Base-by-base conservation (phyloP, 2,888 invertebrate genomes). In the Thereva nobilitata region DNA sequence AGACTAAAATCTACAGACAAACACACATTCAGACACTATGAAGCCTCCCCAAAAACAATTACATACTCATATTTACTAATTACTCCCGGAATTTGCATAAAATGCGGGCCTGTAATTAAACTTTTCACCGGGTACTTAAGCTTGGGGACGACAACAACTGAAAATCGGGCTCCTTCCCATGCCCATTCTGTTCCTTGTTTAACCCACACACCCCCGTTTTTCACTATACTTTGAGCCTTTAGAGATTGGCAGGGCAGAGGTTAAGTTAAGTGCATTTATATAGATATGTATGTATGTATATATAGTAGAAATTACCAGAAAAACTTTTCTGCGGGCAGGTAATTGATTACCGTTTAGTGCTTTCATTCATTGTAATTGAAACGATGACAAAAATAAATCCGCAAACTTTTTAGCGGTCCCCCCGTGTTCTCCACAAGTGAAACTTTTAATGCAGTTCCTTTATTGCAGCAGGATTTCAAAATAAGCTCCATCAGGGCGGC, bases 51-150 rank as follows among this genome's bases (percentile, higher is more conserved):
- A 4, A 65, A 65, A 54, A 54, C 49, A 65, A 54, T 47, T 50
- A 55, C 23, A 47, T 34, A 10, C 12, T 54, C 68, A 64, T 71
- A 67, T 72, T 71, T 67, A 70, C 70, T 72, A 72, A 72, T 72
- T 72, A 72, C 72, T 69, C 70, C 69, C 70, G 68, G 71, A 72
- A 71, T 71, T 71, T 71, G 71, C 72, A 70, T 68, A 70, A 71
- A 71, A 71, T 72, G 70, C 69, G 71, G 70, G 71, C 68, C 68
- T 66, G 69, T 70, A 71, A 70, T 71, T 70, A 71, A 71, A 70
- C 66, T 68, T 68, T 67, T 67, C 68, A 71, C 67, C 70, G 69
- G 67, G 66, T 67, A 68, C 68, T 67, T 68, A 66, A 69, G 69
- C 65, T 66, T 67, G 67, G 69, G 34, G 42, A 23, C 40, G 40